Conservation (phyloP, 2,797 vertebrate genomes). For the Streptopelia turtur region DNA sequence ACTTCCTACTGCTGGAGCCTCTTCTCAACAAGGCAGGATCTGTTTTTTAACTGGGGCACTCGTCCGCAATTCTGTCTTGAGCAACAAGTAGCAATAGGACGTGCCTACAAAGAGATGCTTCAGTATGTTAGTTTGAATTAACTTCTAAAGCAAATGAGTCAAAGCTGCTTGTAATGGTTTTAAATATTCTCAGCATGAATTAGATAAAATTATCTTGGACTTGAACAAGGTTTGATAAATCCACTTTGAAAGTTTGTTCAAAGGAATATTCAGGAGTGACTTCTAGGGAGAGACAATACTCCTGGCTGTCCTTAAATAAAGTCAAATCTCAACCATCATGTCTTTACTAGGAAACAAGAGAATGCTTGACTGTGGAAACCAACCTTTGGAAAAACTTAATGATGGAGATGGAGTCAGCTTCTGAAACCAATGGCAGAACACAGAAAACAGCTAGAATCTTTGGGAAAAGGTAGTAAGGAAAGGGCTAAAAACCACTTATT, state of each 20-base stretch:
- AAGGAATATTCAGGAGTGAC: neutral
- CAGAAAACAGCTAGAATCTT: neutral
- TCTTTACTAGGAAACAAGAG: neutral
- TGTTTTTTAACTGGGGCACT: neutral
- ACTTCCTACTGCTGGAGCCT: neutral
- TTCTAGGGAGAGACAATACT: neutral
- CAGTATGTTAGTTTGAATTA: neutral
- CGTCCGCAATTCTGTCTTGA: neutral
- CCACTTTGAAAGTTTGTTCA: neutral
- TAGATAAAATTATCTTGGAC: neutral
- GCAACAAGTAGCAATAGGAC: neutral
- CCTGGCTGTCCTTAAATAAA: neutral
- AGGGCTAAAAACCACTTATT: neutral
- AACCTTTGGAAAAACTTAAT: neutral
- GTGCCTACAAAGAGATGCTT: neutral
- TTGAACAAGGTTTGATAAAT: neutral
- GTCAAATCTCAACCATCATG: neutral
- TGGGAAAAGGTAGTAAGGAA: neutral
- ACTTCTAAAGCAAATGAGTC: neutral
- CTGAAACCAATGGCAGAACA: neutral
- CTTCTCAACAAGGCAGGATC: neutral
- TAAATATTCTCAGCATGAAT: neutral
- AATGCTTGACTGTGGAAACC: neutral
- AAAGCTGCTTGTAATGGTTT: neutral
- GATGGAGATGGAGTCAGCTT: neutral